Evolutionary conservation across 2,797 vertebrate genomes (phyloP).

Genomic region (Crocodylus rhombifer): DNA sequence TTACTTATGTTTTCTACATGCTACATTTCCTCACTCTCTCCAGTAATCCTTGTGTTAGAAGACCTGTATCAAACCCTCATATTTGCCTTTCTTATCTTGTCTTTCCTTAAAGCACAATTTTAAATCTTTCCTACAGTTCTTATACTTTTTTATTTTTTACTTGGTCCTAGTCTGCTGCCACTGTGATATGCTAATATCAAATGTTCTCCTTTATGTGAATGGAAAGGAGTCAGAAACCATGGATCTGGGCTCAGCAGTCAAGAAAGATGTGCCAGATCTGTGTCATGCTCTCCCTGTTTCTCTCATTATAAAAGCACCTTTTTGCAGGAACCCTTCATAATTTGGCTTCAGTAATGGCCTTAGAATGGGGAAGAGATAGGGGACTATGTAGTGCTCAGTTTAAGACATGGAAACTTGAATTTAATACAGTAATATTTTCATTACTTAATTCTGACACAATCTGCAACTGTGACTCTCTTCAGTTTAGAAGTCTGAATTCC

Average conservation of each 20-base stretch:
- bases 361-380: not conserved
- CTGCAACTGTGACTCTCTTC: too few species aligned
- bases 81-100: too few species aligned
- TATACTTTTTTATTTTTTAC: not conserved
- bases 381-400: not conserved
- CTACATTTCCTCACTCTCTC: not conserved
- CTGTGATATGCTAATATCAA: not conserved
- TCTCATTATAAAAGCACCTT: not conserved
- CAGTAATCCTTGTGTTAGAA: not conserved
- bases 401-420: not conserved
- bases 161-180: not conserved
- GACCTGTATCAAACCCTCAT: not conserved
- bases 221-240: not conserved
- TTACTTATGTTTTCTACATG: not conserved
- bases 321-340: not conserved
- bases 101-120: not conserved
- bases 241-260: not conserved
- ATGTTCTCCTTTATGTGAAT: not conserved
- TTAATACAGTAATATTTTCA: not conserved
- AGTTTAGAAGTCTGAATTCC: not conserved
- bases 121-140: not conserved
- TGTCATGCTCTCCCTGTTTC: not conserved
- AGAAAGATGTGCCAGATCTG: not conserved
- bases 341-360: not conserved
- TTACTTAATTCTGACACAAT: not conserved